phyloP scores from a whole-genome alignment of 2,888 invertebrate genomes.

The Hesperia comma region DNA sequence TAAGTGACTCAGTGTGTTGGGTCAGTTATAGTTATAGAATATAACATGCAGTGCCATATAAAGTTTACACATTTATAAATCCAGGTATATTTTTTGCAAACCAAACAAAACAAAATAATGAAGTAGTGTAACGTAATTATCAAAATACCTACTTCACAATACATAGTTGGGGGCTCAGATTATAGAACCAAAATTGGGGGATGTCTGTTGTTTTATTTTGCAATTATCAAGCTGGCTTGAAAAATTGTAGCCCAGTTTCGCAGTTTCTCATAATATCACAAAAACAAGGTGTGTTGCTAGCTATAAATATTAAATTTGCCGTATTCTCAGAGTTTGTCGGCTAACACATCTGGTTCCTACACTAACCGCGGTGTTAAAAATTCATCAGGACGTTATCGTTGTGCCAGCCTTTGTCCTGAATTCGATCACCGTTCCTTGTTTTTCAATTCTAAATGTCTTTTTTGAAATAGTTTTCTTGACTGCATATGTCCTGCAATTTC shows the following conservation, averaged over 20 bases:
- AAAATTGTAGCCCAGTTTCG: conserved; percentile 50
- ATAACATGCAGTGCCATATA: no score
- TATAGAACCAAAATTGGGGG: no score
- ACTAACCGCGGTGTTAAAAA: conserved; percentile 76
- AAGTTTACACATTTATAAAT: no score
- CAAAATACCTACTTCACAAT: neutral
- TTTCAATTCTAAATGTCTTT: conserved; percentile 39
- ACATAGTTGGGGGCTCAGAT: neutral
- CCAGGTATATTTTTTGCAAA: no score
- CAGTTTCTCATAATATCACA: conserved; percentile 62
- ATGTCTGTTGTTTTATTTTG: neutral
- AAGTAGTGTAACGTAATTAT: no score
- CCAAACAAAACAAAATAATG: no score
- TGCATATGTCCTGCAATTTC: neutral
- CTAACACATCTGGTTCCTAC: conserved; percentile 70
- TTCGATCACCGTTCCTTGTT: conserved; percentile 43
- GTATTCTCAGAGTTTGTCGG: conserved; percentile 69
- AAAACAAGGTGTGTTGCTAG: conserved; percentile 68
- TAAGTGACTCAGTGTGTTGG: no score
- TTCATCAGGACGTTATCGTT: conserved; percentile 69
- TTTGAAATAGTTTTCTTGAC: neutral
- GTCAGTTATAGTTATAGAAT: no score
- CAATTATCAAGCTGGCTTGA: conserved; percentile 26
- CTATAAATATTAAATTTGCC: conserved; percentile 80
- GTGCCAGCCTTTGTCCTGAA: conserved; percentile 59